phyloP scores from a whole-genome alignment of 1,140 invertebrate genomes.

The Drepana arcuata region DNA sequence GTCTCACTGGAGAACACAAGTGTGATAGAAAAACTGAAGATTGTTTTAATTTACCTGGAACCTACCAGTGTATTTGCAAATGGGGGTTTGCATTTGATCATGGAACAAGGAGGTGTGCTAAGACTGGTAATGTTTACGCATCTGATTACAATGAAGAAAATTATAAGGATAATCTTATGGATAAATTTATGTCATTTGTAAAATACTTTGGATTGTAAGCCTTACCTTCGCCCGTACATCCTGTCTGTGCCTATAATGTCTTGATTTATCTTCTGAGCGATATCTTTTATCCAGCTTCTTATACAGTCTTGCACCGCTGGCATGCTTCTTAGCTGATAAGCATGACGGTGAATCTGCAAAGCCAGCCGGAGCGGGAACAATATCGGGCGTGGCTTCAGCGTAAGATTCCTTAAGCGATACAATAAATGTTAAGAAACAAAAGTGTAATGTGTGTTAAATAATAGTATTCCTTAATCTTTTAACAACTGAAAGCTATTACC shows the following conservation, averaged over 20 bases:
- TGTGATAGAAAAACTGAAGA: slow-evolving; percentile 59
- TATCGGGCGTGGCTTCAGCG: slow-evolving; percentile 77
- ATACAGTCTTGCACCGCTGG: slow-evolving; percentile 75
- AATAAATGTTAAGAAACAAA: no score
- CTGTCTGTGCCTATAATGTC: slow-evolving; percentile 76
- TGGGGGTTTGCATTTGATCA: slow-evolving; percentile 57
- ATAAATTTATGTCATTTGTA: background rate
- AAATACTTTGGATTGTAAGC: slow-evolving; percentile 1
- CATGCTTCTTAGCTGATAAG: slow-evolving; percentile 54
- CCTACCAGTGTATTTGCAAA: slow-evolving; percentile 68
- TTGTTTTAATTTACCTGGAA: slow-evolving; percentile 75
- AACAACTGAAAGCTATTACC: no score
- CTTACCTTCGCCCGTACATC: slow-evolving; percentile 81
- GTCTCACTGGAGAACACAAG: slow-evolving; percentile 43
- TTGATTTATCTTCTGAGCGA: slow-evolving; percentile 83
- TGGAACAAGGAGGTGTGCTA: slow-evolving; percentile 25
- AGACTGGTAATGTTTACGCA: slow-evolving; percentile 2
- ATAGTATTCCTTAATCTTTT: no score
- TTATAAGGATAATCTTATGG: slow-evolving; percentile 4
- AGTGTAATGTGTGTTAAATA: no score
- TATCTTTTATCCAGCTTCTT: slow-evolving; percentile 88
- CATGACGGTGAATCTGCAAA: slow-evolving; percentile 88
- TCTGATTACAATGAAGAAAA: background rate
- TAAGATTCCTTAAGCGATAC: slow-evolving; percentile 70
- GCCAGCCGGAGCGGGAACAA: slow-evolving; percentile 88